A percentile compares a stretch with the other conserved stretches of the same genome.
phyloP scores from a whole-genome alignment of 2,888 invertebrate species.

The Cecidostiba fungosa region DNA sequence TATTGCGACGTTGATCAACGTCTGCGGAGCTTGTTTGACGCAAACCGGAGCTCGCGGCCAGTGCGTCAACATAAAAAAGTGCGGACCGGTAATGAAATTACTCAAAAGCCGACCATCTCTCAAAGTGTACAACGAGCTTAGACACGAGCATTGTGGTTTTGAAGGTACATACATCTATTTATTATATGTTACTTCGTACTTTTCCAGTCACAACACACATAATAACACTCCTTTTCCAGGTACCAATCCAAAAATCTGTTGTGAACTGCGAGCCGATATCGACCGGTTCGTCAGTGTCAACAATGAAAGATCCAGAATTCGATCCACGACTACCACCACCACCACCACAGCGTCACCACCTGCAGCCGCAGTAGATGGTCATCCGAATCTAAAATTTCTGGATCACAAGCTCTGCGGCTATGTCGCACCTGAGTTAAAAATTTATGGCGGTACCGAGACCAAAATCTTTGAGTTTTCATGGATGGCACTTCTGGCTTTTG shows the following conservation, averaged over 20 bases:
- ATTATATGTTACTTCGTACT: not conserved
- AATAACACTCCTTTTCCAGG: constrained; percentile 15
- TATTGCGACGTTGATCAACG: not conserved
- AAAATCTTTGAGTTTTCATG: constrained; percentile 73
- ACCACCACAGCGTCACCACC: not conserved
- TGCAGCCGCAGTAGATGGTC: constrained; percentile 58
- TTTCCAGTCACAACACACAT: not conserved
- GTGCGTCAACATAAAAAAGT: constrained; percentile 79
- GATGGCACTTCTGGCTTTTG: constrained; percentile 72
- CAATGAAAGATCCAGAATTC: not conserved
- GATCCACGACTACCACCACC: not conserved
- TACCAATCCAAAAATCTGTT: constrained; percentile 79
- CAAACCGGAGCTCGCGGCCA: constrained; percentile 18
- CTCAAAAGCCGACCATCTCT: constrained; percentile 73
- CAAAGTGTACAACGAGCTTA: constrained; percentile 72
- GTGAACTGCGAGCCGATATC: constrained; percentile 64
- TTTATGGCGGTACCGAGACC: constrained; percentile 70
- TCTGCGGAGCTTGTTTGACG: not conserved
- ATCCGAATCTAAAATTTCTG: constrained; percentile 77
- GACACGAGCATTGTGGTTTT: constrained; percentile 80
- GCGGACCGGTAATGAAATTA: constrained; percentile 73
- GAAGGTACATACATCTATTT: constrained; percentile 70
- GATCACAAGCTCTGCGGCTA: constrained; percentile 82
- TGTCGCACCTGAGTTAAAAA: constrained; percentile 72
- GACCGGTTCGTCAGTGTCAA: not conserved